phyloP scores from a whole-genome alignment of 2,113 vertebrate species.

The Scolopax mira region DNA sequence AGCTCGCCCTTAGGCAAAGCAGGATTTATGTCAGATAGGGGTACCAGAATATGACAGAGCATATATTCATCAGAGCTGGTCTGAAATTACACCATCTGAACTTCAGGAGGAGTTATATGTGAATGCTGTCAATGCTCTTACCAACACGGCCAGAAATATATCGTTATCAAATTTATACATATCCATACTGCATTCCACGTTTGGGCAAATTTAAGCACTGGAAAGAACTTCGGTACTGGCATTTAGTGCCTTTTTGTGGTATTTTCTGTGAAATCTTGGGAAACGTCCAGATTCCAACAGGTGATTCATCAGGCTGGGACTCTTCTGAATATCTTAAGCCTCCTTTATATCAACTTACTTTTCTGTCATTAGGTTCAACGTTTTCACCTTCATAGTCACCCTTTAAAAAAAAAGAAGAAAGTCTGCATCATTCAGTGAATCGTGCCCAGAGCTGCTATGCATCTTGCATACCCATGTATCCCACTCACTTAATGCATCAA shows the following conservation, averaged over 20 bases:
- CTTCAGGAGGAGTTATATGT: background rate
- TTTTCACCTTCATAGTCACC: slow-evolving; percentile 85
- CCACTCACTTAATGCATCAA: slow-evolving; percentile 53
- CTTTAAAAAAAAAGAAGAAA: slow-evolving; percentile 69
- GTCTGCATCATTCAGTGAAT: background rate
- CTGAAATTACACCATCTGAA: background rate
- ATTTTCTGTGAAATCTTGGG: background rate
- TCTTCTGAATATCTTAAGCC: background rate
- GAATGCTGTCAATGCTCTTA: background rate
- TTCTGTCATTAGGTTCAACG: slow-evolving; percentile 86
- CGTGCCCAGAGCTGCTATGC: background rate
- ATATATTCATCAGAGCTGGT: background rate
- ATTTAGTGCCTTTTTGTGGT: background rate
- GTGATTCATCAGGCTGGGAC: background rate
- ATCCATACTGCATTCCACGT: background rate
- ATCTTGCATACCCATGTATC: background rate
- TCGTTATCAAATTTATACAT: background rate
- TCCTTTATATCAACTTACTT: slow-evolving; percentile 76
- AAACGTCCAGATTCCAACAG: background rate
- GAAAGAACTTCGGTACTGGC: background rate
- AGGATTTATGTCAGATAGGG: background rate
- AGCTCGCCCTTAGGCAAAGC: accelerated
- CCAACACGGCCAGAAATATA: background rate
- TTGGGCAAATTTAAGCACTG: background rate
- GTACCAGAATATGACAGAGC: background rate